Conservation (phyloP, 2,113 vertebrate genomes). For the Hiodon alosoides region DNA sequence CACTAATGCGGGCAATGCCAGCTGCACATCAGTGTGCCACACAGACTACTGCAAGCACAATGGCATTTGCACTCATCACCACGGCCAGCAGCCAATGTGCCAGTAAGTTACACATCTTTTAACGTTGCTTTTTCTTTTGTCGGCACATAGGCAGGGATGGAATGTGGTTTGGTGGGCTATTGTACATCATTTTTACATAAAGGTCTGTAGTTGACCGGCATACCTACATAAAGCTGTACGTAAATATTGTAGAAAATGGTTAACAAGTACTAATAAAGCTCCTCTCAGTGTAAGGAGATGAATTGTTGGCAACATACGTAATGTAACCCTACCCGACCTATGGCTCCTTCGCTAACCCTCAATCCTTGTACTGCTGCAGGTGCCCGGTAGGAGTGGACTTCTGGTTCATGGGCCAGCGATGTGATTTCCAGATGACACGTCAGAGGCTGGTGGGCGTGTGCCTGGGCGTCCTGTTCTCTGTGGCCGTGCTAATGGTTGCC, state of each 20-base stretch:
- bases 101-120: conserved; percentile 53
- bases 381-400: conserved; percentile 77
- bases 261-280: not conserved
- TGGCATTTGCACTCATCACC: conserved; percentile 74
- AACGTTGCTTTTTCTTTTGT: no score
- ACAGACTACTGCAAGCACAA: conserved; percentile 70
- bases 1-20: conserved; percentile 41
- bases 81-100: conserved; percentile 62
- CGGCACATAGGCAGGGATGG: no score
- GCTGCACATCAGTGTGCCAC: conserved; percentile 75
- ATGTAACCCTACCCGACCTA: not conserved
- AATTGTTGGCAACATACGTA: not conserved
- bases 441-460: conserved; percentile 63
- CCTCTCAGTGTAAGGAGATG: not conserved
- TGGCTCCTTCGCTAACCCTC: not conserved
- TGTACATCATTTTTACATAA: no score
- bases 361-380: conserved; percentile 42
- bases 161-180: no score
- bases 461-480: conserved; percentile 58
- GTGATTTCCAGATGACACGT: conserved; percentile 73
- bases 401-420: conserved; percentile 80
- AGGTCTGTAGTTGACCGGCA: no score
- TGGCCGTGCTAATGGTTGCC: conserved; percentile 52
- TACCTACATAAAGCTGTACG: no score
- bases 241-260: no score